These are phyloP conservation scores for Muschampia plurimacula DNA, from an alignment of 2,888 invertebrate species.

Conservation along the genomic window DNA sequence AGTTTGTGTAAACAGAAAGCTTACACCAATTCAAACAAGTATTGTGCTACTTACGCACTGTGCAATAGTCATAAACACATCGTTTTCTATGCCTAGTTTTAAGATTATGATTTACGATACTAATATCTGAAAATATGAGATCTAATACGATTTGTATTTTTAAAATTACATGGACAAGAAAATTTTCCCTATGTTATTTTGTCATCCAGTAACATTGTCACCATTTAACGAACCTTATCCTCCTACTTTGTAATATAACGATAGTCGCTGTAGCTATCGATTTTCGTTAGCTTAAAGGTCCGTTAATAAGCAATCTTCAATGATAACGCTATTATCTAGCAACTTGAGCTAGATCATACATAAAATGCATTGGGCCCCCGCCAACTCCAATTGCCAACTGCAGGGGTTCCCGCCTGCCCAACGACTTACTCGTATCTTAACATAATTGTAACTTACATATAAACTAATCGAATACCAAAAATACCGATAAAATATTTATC, in stretches of 20 bases:
- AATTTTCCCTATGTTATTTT: no score
- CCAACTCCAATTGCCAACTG: constrained; percentile 24
- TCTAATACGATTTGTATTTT: background rate
- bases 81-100: background rate
- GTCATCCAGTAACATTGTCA: no score
- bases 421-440: background rate
- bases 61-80: background rate
- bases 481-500: background rate
- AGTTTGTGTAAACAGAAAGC: background rate
- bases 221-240: no score
- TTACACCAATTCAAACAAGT: constrained; percentile 11
- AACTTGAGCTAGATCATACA: constrained; percentile 40
- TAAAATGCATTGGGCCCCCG: constrained; percentile 14
- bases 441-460: background rate
- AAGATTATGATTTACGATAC: background rate
- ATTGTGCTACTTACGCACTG: background rate
- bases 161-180: background rate
- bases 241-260: no score
- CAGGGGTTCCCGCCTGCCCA: background rate
- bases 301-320: constrained; percentile 60
- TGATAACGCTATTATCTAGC: constrained; percentile 54
- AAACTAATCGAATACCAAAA: background rate
- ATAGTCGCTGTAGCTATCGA: constrained; percentile 45
- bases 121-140: background rate
- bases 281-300: constrained; percentile 44